Evolutionary conservation across 1,140 invertebrate genomes (phyloP), one percentile per base, ranked within the genome.

Genomic region (Micrasema longulum): DNA sequence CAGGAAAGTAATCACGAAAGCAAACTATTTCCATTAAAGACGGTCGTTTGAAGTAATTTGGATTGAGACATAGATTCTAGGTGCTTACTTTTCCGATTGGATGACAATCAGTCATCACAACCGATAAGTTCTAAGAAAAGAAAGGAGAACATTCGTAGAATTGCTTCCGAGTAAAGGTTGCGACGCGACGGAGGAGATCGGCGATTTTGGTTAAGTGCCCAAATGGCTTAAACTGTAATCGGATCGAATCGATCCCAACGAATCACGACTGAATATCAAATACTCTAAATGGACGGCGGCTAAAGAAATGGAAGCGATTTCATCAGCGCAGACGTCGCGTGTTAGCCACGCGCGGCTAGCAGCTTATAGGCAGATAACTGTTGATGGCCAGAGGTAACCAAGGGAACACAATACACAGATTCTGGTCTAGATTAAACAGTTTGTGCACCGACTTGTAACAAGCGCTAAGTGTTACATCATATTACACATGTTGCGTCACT

Each of bases 301-400:
- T 18, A 45, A 45, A 63, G 41, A 63, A 63, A 63, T 63, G 41
- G 57, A 63, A 63, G 57, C 57, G 41, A 45, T 63, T 63, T 63
- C 57, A 45, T 43, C 36, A 63, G 20, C n/a, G n/a, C n/a, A n/a
- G n/a, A 36, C 18, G 57, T 63, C 57, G 57, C 57, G 57, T 63
- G 57, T 63, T 63, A 38, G 22, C 57, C 57, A 63, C 57, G 57
- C 57, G 57, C 57, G 45, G n/a, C n/a, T 10, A 14, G 11, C 22
- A n/a, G 23, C 23, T 14, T 38, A 12, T 14, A 18, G n/a, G 14
- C 55, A 9, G 14, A 10, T 36, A 10, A 14, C 12, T 60, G 38
- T 60, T 36, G 55, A 60, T 38, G 26, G 55, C 14, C 55, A 60
- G 55, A 14, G 53, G 11, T 36, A 11, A 20, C 55, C 22, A 60